Evolutionary conservation across 2,113 vertebrate species (phyloP).

Genomic region (Antidorcas marsupialis): DNA sequence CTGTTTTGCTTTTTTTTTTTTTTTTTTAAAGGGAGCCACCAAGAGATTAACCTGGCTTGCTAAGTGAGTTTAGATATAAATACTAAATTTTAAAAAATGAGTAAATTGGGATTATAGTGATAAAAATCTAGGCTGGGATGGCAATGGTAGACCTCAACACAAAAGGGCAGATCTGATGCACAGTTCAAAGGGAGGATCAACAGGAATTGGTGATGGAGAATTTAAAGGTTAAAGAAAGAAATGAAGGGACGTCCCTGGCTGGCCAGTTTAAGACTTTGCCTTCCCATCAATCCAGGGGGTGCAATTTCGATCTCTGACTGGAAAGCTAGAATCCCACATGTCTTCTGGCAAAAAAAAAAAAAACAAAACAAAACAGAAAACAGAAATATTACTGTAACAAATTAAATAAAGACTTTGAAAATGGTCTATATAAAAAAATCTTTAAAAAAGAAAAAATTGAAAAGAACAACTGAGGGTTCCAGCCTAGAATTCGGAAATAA

Average conservation of each 20-base stretch:
- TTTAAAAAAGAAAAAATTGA: background rate
- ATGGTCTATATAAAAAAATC: background rate
- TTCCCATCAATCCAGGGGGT: background rate
- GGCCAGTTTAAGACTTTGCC: background rate
- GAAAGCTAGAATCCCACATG: background rate
- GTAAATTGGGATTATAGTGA: background rate
- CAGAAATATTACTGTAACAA: background rate
- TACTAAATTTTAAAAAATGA: background rate
- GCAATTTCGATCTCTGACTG: background rate
- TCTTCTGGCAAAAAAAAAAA: background rate
- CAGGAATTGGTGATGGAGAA: background rate
- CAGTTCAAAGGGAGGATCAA: background rate
- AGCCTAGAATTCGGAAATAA: background rate
- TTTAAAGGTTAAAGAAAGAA: background rate
- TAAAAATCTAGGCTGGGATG: background rate
- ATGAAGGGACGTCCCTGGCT: background rate
- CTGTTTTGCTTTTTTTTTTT: background rate
- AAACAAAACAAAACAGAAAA: background rate
- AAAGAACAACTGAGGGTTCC: background rate
- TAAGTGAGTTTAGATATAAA: background rate
- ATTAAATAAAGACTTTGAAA: background rate
- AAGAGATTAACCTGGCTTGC: background rate
- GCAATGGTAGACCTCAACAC: background rate
- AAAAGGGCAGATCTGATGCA: background rate
- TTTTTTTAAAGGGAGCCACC: background rate